Percentiles rank a stretch among this genome's conserved stretches.
phyloP scores from a whole-genome alignment of 2,113 vertebrate genomes.

The Haliaeetus leucogaster region DNA sequence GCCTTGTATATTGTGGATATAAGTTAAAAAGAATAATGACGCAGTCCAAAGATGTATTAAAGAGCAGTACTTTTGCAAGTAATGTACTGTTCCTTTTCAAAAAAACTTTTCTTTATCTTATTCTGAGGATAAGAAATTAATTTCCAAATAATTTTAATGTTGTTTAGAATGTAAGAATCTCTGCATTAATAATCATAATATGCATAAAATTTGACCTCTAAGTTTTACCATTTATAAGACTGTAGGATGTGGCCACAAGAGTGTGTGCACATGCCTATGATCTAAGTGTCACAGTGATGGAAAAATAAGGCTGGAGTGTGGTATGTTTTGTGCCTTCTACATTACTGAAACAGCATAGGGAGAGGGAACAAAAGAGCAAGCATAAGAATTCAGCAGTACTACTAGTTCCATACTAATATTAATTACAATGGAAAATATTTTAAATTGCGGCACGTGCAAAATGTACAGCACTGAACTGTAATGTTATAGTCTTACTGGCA shows the following conservation, averaged over 20 bases:
- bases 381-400: neutral
- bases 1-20: neutral
- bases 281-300: neutral
- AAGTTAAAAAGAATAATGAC: neutral
- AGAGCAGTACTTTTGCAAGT: neutral
- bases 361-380: neutral
- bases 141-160: neutral
- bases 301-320: neutral
- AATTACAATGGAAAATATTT: neutral
- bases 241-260: neutral
- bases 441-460: fast-evolving
- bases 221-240: no score
- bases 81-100: neutral
- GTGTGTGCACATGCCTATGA: neutral
- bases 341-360: neutral
- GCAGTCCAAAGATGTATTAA: neutral
- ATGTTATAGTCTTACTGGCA: neutral
- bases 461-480: neutral
- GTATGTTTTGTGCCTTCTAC: neutral
- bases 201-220: neutral
- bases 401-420: neutral
- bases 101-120: neutral
- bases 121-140: neutral
- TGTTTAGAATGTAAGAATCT: neutral
- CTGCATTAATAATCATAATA: neutral